A percentile compares a stretch with the other conserved stretches of the same genome.
These are phyloP conservation scores for Eonycteris spelaea DNA, from an alignment of 2,113 vertebrate species.

Conservation along the genomic window DNA sequence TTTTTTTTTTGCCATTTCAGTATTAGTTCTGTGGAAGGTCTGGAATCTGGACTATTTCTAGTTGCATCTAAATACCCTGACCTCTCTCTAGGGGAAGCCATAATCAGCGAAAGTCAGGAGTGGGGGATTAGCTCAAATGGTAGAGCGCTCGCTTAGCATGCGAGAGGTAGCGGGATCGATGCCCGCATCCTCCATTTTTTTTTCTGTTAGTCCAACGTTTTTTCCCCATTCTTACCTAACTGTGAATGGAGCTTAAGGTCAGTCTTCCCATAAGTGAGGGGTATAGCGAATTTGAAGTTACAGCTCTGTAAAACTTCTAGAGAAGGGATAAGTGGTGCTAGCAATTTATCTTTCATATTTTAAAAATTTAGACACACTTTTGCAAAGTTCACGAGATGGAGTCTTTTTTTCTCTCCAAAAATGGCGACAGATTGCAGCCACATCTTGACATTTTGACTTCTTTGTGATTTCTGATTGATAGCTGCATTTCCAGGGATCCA, in stretches of 20 bases:
- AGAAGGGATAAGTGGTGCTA: rapidly evolving
- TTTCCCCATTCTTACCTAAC: not conserved
- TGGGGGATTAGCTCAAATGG: conserved; percentile 88
- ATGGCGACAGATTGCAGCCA: not conserved
- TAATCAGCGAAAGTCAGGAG: rapidly evolving
- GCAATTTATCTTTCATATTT: not conserved
- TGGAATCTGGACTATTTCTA: rapidly evolving
- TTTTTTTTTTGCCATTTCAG: not conserved
- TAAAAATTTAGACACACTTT: not conserved
- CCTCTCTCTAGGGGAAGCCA: conserved; percentile 60
- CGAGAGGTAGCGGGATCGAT: conserved; percentile 86
- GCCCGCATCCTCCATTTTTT: conserved; percentile 80
- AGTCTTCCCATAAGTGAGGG: not conserved
- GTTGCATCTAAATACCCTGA: rapidly evolving
- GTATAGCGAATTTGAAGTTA: not conserved
- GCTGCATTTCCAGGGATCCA: not conserved
- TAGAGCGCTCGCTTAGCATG: conserved; percentile 89
- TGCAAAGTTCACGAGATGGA: not conserved
- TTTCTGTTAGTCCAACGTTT: rapidly evolving
- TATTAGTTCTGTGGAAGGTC: rapidly evolving
- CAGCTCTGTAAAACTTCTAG: not conserved
- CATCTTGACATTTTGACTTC: not conserved
- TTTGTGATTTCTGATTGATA: not conserved
- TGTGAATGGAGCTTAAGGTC: not conserved
- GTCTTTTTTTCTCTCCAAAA: not conserved